A percentile compares a stretch with the other conserved stretches of the same genome.
Evolutionary conservation across 2,113 vertebrate species (phyloP).

Genomic region (Sinocyclocheilus grahami): DNA sequence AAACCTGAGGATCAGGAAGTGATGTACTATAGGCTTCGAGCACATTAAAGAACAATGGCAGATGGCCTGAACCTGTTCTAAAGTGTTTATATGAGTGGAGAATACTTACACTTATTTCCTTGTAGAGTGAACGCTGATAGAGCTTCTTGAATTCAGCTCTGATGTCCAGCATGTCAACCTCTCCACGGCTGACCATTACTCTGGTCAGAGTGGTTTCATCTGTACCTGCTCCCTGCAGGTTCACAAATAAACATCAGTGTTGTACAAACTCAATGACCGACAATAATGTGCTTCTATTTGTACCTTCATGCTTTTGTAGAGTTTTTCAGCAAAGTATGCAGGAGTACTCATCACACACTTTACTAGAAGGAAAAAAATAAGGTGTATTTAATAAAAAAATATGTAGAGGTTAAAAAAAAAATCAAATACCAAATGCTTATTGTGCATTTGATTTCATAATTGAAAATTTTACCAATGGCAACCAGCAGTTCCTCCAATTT

Average conservation of each 20-base stretch:
- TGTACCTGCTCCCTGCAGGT: constrained; percentile 77
- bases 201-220: constrained; percentile 76
- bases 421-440: not conserved
- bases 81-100: not conserved
- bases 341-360: constrained; percentile 69
- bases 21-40: not conserved
- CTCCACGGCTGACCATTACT: constrained; percentile 82
- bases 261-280: not conserved
- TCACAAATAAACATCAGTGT: constrained; percentile 16
- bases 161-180: constrained; percentile 84
- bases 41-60: not conserved
- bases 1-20: not conserved
- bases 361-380: constrained; percentile 57
- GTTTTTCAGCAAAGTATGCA: constrained; percentile 67
- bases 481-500: constrained; percentile 78
- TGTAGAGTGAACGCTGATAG: constrained; percentile 71
- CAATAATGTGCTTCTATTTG: not conserved
- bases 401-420: not conserved
- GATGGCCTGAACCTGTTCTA: not conserved
- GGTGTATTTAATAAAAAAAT: not conserved
- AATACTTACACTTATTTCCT: constrained; percentile 75
- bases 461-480: constrained; percentile 73
- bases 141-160: constrained; percentile 78
- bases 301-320: constrained; percentile 72
- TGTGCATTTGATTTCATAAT: not conserved